Evolutionary conservation across 2,113 vertebrate genomes (phyloP), one percentile per base, ranked within the genome.

Genomic region (Phrynosoma platyrhinos): DNA sequence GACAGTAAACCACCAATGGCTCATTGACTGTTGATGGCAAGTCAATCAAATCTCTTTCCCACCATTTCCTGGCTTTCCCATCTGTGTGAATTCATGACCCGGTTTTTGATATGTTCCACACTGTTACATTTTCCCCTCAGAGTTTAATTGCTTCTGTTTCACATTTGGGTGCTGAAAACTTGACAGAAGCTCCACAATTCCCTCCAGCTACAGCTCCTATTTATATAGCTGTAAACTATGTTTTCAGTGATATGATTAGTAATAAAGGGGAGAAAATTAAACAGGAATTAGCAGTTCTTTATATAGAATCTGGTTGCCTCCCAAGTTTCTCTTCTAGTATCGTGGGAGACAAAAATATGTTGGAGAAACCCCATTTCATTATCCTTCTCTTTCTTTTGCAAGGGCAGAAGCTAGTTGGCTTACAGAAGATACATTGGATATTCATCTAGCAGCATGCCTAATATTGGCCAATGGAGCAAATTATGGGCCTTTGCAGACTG

Each of bases 141-240:
- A 96, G 92, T 95, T 96, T 95, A 96, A 96, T 96, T 96, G 95
- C 92, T 95, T 95, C 91, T 92, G 93, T 93, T 96, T 96, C 92
- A 91, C 95, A 94, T 96, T 95, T 94, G 94, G 95, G 94, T 94
- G 94, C 94, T 95, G 94, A 96, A 95, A 96, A 95, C 92, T 94
- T 96, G 94, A 95, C 95, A 96, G 94, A 96, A 93, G 90, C 91
- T 90, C 88, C 91, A 93, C 94, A 94, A 92, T 95, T 95, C 95
- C 95, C 94, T 95, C 92, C 92, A 95, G 95, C 95, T 92, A 95
- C 85, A 91, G 91, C 89, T 91, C 94, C 95, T 96, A 94, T 95
- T 95, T 95, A 93, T 95, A 95, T 87, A 94, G 93, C 94, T 95
- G 91, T 93, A 95, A 96, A 95, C 93, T 91, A 93, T 47, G 0